Base-by-base conservation (phyloP, 2,888 invertebrate species). In the Eupeodes luniger region DNA sequence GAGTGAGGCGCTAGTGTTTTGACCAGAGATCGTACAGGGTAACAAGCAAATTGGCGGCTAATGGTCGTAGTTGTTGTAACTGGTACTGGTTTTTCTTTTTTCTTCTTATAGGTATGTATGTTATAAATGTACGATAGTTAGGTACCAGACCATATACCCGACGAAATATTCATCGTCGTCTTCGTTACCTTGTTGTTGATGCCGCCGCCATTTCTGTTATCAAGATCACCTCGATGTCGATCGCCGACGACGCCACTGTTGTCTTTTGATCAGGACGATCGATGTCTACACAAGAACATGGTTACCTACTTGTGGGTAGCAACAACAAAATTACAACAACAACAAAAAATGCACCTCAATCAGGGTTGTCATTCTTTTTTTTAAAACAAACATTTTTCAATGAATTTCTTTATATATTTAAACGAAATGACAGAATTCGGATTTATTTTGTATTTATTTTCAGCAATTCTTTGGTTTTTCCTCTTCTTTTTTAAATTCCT, bases 41-140 rank as follows among this genome's bases (percentile, higher is more conserved):
- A 84, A 85, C 75, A 59, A 81, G 88, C 88, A 88, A 88, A 88
- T 88, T 88, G 88, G 81, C 85, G 88, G 75, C 88, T 88, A 88
- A 88, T 88, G 88, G 81, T 64, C 53, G 64, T 75, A 81, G 81
- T 75, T 75, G 78, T 51, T 57, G 27, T 47, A 61, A 11, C 6
- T 79, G 19, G 49, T 47, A 40, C 36, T 72, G 51, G 44, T 57
- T 57, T 47, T 57, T n/a, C n/a, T 14, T 14, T 4, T 36, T 57
- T 2, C 6, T 3, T 55, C 47, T 47, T 47, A 19, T 11, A 34
- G 27, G 27, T 27, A 2, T 11, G 27, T 27, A 2, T 11, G 9
- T 27, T 2, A 12, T 1, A 34, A 36, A 36, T 40, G 40, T 59
- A 14, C 34, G 57, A 36, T 49, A 59, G 40, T 40, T 40, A 40